Conservation (phyloP, 2,113 vertebrate species). For the Aviceda subcristata region DNA sequence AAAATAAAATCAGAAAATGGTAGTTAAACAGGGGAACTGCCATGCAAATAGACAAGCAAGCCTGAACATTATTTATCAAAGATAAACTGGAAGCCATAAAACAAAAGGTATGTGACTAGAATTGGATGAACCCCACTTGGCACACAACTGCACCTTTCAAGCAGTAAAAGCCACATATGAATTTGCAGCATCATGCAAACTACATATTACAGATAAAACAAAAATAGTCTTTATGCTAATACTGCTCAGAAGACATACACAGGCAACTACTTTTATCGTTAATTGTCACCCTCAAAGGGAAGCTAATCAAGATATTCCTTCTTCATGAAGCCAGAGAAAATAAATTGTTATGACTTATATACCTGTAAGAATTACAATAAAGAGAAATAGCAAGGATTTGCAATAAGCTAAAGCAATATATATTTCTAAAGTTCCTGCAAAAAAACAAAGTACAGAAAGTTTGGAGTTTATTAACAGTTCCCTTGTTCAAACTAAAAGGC, state of each 20-base stretch:
- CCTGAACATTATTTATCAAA: background rate
- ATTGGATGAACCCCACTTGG: background rate
- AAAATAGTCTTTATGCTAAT: background rate
- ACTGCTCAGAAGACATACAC: background rate
- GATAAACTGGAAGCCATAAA: background rate
- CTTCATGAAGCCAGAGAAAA: background rate
- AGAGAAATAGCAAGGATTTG: background rate
- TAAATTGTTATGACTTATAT: background rate
- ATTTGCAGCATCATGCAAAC: background rate
- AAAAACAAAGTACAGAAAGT: background rate
- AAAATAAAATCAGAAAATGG: background rate
- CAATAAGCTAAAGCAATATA: background rate
- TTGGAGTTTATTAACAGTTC: background rate
- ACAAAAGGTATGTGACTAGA: background rate
- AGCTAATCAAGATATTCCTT: background rate
- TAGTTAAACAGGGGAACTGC: conserved; percentile 10
- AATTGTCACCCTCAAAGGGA: background rate
- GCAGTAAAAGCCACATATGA: background rate
- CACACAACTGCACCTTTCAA: background rate
- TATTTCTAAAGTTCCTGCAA: background rate
- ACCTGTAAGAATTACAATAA: background rate
- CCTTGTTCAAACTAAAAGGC: conserved; percentile 23
- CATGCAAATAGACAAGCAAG: background rate
- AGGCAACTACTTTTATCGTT: background rate
- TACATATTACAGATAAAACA: background rate